Base-by-base conservation (phyloP, 2,888 invertebrate species). In the Rhyacophila evoluta region DNA sequence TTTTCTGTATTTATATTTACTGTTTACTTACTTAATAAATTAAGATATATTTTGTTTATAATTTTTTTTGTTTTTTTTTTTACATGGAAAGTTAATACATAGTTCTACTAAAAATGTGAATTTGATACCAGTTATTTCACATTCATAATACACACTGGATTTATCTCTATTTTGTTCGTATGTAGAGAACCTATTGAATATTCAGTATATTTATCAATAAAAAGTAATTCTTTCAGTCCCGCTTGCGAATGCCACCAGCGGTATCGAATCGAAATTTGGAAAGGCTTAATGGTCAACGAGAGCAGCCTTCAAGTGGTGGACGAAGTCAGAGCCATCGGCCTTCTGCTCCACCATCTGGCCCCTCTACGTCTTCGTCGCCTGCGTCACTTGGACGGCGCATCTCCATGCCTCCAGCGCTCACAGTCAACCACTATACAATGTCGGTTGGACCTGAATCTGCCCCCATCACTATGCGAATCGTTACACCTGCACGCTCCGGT, bases 161-260 rank as follows among this genome's bases (percentile, higher is more conserved):
- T n/a, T n/a, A n/a, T n/a, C n/a, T n/a, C n/a, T n/a, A n/a, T n/a
- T n/a, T n/a, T n/a, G n/a, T n/a, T n/a, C n/a, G n/a, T n/a, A n/a
- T n/a, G n/a, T n/a, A n/a, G n/a, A n/a, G n/a, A n/a, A n/a, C n/a
- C n/a, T n/a, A n/a, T n/a, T n/a, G n/a, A n/a, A n/a, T n/a, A n/a
- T n/a, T n/a, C n/a, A n/a, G n/a, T n/a, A n/a, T n/a, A n/a, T n/a
- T n/a, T n/a, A n/a, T n/a, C n/a, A n/a, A n/a, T n/a, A n/a, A n/a
- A 8, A 41, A 41, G 41, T 8, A 41, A 41, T 3, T 12, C n/a
- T 41, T 41, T n/a, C 28, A 69, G 69, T 69, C 69, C 12, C 86
- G 86, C 84, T 86, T 86, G 0, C 86, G 85, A 84, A 83, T 84
- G 75, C 41, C 28, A 10, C 15, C 73, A 8, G 67, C 38, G 3